Conservation (phyloP, 1,140 invertebrate genomes). For the Saxidomus purpurata region DNA sequence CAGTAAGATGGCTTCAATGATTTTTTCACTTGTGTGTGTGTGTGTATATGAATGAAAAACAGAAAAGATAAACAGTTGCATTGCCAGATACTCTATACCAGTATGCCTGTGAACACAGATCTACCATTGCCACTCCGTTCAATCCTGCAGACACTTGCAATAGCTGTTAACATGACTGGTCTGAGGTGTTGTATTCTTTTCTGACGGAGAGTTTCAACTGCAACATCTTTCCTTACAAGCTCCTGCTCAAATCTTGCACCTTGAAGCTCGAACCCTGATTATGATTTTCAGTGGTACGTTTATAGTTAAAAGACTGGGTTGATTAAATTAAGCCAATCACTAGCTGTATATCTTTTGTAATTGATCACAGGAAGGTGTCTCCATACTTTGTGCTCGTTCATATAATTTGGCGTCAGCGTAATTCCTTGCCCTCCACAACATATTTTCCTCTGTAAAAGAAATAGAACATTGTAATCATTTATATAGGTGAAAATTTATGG, state of each 20-base stretch:
- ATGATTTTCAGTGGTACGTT: conserved; percentile 3
- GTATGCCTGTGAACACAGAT: too few relatives aligned
- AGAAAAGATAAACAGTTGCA: too few relatives aligned
- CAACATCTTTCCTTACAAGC: neutral
- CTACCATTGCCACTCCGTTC: too few relatives aligned
- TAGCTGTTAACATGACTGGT: neutral
- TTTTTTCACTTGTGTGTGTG: too few relatives aligned
- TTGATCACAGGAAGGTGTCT: conserved; percentile 95
- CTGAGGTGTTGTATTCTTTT: neutral
- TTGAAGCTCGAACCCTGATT: conserved; percentile 18
- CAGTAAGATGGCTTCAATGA: too few relatives aligned
- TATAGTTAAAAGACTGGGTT: neutral
- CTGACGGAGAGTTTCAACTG: too few relatives aligned
- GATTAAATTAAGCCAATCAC: neutral
- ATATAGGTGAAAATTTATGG: too few relatives aligned
- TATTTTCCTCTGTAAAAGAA: conserved; percentile 90
- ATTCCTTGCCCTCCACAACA: conserved; percentile 95
- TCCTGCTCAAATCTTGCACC: neutral
- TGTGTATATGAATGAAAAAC: too few relatives aligned
- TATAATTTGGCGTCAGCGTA: conserved; percentile 93
- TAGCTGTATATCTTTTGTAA: conserved; percentile 89
- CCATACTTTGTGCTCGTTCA: conserved; percentile 93
- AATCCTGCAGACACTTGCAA: too few relatives aligned
- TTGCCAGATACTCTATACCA: too few relatives aligned
- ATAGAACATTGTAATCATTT: too few relatives aligned